phyloP scores from a whole-genome alignment of 2,888 invertebrate species.

The Lycaena phlaeas region DNA sequence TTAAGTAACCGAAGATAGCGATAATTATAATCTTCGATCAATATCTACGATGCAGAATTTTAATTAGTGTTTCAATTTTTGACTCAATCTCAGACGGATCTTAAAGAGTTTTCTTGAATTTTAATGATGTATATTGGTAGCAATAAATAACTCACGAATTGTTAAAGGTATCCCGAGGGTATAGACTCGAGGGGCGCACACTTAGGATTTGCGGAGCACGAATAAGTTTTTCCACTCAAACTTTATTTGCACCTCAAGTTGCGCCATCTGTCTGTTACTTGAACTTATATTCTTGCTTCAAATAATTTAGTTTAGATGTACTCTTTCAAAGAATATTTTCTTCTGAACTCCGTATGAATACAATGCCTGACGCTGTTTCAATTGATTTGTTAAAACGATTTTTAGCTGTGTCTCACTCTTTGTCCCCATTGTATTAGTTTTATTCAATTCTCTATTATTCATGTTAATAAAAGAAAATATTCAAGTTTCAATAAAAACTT shows the following conservation, averaged over 20 bases:
- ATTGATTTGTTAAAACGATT: conserved; percentile 1
- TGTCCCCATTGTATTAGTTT: neutral
- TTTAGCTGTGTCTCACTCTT: neutral
- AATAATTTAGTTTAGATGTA: conserved; percentile 67
- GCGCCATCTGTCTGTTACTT: conserved; percentile 32
- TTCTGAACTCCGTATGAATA: conserved; percentile 49
- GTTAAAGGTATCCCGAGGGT: conserved; percentile 61
- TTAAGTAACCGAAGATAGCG: no score
- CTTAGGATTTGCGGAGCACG: conserved; percentile 45
- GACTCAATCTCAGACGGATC: conserved; percentile 25
- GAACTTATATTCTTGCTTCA: conserved; percentile 65
- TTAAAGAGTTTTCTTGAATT: conserved; percentile 46
- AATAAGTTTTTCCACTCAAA: conserved; percentile 70
- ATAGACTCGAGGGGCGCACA: conserved; percentile 40
- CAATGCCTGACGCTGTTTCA: conserved; percentile 29
- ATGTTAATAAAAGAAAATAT: neutral
- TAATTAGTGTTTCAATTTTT: neutral
- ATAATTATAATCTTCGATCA: no score
- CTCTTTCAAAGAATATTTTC: conserved; percentile 62
- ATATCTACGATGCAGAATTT: no score
- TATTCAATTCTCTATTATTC: neutral
- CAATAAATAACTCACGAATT: conserved; percentile 70
- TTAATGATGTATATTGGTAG: conserved; percentile 64
- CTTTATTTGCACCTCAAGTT: conserved; percentile 67
- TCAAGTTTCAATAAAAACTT: no score